Conservation (phyloP, 2,797 vertebrate species). For the Tokudaia tokunoshimensis region DNA sequence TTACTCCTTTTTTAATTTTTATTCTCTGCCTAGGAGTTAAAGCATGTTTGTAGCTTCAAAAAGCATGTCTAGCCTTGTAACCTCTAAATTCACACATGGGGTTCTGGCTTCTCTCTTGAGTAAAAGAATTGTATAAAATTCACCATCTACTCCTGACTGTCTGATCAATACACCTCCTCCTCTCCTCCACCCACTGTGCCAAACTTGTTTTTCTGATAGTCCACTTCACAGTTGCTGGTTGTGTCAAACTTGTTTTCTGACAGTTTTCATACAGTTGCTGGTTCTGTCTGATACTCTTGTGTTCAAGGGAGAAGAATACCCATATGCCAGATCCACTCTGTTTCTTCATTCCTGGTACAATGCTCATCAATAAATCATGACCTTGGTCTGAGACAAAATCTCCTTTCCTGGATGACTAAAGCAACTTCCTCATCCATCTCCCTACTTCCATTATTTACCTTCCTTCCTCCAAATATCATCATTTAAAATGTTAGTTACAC, state of each 20-base stretch:
- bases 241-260: neutral
- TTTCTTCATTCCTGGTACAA: neutral
- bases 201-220: slow-evolving; percentile 36
- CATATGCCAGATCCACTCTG: neutral
- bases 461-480: neutral
- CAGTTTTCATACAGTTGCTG: neutral
- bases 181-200: neutral
- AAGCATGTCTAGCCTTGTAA: neutral
- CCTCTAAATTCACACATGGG: neutral
- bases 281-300: neutral
- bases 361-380: neutral
- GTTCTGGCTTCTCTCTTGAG: neutral
- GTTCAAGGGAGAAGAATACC: slow-evolving; percentile 7
- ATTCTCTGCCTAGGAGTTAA: neutral
- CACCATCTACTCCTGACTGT: neutral
- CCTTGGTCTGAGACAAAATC: neutral
- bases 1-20: neutral
- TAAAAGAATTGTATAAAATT: neutral
- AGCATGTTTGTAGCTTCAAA: neutral
- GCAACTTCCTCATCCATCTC: neutral
- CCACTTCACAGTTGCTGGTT: neutral
- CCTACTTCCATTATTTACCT: neutral
- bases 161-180: neutral
- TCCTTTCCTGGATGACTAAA: neutral
- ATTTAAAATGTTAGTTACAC: neutral